Percentiles rank a stretch among this genome's conserved stretches.
Evolutionary conservation across 1,140 invertebrate species (phyloP).

Genomic region (Drosophila navojoa): DNA sequence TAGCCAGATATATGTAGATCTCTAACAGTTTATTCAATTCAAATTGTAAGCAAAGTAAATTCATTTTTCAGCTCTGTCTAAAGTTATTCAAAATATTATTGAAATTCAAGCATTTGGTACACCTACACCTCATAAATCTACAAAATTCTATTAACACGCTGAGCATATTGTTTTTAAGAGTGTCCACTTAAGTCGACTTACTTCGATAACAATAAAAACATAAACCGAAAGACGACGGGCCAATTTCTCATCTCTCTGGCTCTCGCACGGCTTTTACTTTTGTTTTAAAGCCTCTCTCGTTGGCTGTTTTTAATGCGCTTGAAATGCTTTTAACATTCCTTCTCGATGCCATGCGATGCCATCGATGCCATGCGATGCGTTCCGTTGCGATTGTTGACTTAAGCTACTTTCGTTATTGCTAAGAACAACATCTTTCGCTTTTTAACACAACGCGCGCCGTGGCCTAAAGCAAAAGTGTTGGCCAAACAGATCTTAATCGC

Average conservation of each 20-base stretch:
- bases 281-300: constrained; percentile 46
- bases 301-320: constrained; percentile 43
- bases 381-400: constrained; percentile 55
- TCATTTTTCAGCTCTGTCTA: too few species aligned
- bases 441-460: constrained; percentile 46
- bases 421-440: constrained; percentile 64
- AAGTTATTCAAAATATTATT: too few species aligned
- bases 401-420: constrained; percentile 73
- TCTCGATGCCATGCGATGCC: constrained; percentile 41
- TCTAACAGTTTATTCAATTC: too few species aligned
- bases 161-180: not conserved
- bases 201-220: not conserved
- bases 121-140: too few species aligned
- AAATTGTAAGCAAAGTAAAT: too few species aligned
- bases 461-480: constrained; percentile 42
- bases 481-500: constrained; percentile 47
- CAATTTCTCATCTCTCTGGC: not conserved
- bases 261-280: constrained; percentile 71
- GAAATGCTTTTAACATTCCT: constrained; percentile 77
- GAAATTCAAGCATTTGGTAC: too few species aligned
- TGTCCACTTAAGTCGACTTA: constrained; percentile 28
- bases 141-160: not conserved
- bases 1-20: too few species aligned
- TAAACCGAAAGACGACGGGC: not conserved
- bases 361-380: constrained; percentile 33